Evolutionary conservation across 2,797 vertebrate species (phyloP).

Genomic region (Helostoma temminkii): DNA sequence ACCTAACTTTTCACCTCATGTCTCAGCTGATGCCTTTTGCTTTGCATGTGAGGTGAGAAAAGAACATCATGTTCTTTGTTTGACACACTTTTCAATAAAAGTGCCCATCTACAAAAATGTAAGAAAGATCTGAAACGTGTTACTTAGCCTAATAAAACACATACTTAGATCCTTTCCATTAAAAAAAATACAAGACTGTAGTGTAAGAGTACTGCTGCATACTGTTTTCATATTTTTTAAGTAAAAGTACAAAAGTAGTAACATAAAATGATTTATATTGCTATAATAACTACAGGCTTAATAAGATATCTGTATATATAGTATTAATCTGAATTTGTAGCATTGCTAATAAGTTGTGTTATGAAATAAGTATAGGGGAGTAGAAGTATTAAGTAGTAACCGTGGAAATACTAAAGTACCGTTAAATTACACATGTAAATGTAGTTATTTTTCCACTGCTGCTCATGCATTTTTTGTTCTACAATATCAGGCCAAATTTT

Average conservation of each 20-base stretch:
- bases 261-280: too few relatives aligned
- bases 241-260: too few relatives aligned
- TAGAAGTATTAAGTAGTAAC: background rate
- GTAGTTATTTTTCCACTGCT: background rate
- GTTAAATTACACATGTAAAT: background rate
- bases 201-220: background rate
- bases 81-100: background rate
- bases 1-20: constrained; percentile 2
- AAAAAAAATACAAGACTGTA: too few relatives aligned
- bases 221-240: too few relatives aligned
- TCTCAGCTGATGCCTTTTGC: constrained; percentile 16
- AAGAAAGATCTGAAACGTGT: too few relatives aligned
- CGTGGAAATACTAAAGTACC: background rate
- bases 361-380: background rate
- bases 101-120: background rate
- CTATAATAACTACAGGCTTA: too few relatives aligned
- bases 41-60: constrained; percentile 21
- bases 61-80: background rate
- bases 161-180: too few relatives aligned
- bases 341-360: background rate
- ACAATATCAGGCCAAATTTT: too few relatives aligned
- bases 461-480: background rate
- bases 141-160: too few relatives aligned
- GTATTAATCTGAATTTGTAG: background rate
- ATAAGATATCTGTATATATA: too few relatives aligned